Evolutionary conservation across 2,888 invertebrate genomes (phyloP).

Genomic region (Neoascia interrupta): DNA sequence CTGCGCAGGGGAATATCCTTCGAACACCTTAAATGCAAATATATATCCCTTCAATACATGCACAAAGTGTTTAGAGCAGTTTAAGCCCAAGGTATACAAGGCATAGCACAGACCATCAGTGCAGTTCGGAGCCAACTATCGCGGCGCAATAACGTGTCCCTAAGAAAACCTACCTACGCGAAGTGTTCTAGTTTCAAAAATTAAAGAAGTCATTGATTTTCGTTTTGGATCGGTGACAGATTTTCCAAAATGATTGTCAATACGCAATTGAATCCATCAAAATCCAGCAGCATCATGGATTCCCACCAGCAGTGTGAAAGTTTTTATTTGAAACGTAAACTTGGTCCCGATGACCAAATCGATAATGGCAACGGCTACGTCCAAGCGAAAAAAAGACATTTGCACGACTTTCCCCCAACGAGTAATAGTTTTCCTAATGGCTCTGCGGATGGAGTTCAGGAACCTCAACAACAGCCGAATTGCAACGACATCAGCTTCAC

Average conservation of each 20-base stretch:
- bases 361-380: conserved; percentile 64
- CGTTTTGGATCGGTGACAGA: conserved; percentile 20
- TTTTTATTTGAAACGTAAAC: conserved; percentile 77
- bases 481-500: conserved; percentile 69
- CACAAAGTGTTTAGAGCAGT: background rate
- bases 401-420: conserved; percentile 53
- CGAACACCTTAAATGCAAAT: conserved; percentile 20
- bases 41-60: conserved; percentile 52
- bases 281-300: conserved; percentile 53
- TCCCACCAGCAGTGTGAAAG: conserved; percentile 73
- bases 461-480: conserved; percentile 20
- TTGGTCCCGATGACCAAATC: conserved; percentile 68
- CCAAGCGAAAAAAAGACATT: conserved; percentile 69
- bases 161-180: background rate
- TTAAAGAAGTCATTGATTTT: conserved; percentile 37
- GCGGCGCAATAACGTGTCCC: conserved; percentile 25
- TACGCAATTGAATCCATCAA: conserved; percentile 65
- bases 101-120: conserved; percentile 20
- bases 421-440: conserved; percentile 44
- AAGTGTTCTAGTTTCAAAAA: conserved; percentile 8
- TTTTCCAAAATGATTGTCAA: conserved; percentile 70
- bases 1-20: conserved; percentile 74
- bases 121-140: conserved; percentile 57
- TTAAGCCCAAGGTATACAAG: conserved; percentile 2
- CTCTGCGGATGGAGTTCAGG: conserved; percentile 10